Evolutionary conservation across 2,888 invertebrate genomes (phyloP), one percentile per base, ranked within the genome.

Genomic region (Drosophila fulvimacula): DNA sequence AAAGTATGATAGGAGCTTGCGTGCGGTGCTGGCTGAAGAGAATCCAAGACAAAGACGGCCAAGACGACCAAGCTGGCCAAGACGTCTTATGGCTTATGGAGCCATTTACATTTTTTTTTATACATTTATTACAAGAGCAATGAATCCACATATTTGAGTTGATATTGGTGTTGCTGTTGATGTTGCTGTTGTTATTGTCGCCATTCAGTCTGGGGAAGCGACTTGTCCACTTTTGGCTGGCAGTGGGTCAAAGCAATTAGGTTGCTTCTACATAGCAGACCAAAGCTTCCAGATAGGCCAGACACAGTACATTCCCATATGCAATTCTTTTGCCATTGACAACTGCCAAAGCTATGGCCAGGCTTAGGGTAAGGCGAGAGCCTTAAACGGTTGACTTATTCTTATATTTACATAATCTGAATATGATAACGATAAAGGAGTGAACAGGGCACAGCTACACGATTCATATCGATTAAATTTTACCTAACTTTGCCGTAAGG

Each of bases 241-340:
- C 63, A 84, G 61, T 82, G 66, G 81, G 81, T 88, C 81, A 82
- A 69, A 82, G 80, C 82, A 85, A 82, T 88, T 88, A 88, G 80
- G 74, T 77, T 77, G 66, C 48, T 17, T 41, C 53, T 27, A 7
- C 51, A 32, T 38, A 44, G 39, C 57, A 13, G 36, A 11, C 11
- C 39, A 24, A 24, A 30, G 21, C 21, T 11, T 6, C n/a, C 10
- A 53, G 39, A 7, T 49, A 15, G 11, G 36, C 32, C 27, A 60
- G 30, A 30, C n/a, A 13, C 24, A 49, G 19, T n/a, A n/a, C n/a
- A n/a, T n/a, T n/a, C n/a, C 36, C n/a, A 19, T 19, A 15, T 32
- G 49, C 49, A 49, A 49, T 19, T 32, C 32, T 19, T 32, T 19
- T 49, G 17, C 48, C 30, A 17, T 46, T 46, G 48, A 30, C 11